phyloP scores from a whole-genome alignment of 2,113 vertebrate genomes.

The Antigone vipio region DNA sequence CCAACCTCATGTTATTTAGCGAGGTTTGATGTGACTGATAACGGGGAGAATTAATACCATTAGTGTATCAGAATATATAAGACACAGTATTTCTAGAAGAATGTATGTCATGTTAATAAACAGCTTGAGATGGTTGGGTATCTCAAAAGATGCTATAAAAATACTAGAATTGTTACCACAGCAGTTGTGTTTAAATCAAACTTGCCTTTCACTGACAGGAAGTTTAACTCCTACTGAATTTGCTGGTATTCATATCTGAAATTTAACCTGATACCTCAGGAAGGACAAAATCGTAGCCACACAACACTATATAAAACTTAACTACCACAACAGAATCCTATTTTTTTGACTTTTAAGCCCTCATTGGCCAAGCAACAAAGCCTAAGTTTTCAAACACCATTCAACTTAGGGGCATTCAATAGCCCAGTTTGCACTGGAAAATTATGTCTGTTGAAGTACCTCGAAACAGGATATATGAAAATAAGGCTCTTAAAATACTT shows the following conservation, averaged over 20 bases:
- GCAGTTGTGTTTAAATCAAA: not conserved
- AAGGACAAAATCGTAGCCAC: not conserved
- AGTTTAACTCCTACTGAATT: not conserved
- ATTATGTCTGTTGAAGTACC: not conserved
- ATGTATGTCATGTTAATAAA: not conserved
- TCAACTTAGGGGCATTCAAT: not conserved
- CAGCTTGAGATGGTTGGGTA: not conserved
- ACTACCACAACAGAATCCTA: not conserved
- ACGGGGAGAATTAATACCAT: not conserved
- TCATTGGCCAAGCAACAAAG: not conserved
- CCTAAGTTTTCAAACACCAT: not conserved
- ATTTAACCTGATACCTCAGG: not conserved
- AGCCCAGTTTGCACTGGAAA: not conserved
- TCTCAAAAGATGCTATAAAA: not conserved
- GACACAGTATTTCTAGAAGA: not conserved
- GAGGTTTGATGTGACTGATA: not conserved
- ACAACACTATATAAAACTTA: not conserved
- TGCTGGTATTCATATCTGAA: not conserved
- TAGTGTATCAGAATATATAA: not conserved
- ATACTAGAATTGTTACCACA: not conserved
- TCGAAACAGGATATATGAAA: not conserved
- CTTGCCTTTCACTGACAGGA: not conserved
- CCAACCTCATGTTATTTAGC: not conserved
- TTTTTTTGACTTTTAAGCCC: not conserved
- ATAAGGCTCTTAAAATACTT: not conserved